These are phyloP conservation scores for Scaptomyza hsui DNA, from an alignment of 1,140 invertebrate species.

Conservation along the genomic window DNA sequence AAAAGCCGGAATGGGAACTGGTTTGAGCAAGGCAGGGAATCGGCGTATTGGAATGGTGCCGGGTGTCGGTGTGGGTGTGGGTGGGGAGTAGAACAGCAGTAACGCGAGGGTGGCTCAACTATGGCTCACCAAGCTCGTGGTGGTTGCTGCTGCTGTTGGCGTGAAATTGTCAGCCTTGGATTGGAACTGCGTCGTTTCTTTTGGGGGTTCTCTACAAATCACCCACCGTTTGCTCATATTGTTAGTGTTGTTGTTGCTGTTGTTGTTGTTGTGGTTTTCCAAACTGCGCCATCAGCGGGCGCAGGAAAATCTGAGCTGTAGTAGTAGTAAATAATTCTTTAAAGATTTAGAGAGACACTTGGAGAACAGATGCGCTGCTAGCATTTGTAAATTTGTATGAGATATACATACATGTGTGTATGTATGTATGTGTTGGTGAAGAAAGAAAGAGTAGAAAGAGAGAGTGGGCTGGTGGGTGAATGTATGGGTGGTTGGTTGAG, in stretches of 20 bases:
- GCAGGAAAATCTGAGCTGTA: slow-evolving; percentile 23
- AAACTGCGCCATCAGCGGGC: slow-evolving; percentile 41
- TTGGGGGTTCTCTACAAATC: slow-evolving; percentile 53
- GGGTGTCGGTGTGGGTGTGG: background rate
- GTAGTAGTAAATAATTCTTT: slow-evolving; percentile 79
- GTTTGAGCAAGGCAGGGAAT: background rate
- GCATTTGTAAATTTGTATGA: slow-evolving; percentile 81
- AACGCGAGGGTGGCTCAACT: slow-evolving; percentile 74
- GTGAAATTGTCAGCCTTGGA: slow-evolving; percentile 71
- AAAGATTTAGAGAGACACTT: slow-evolving; percentile 80
- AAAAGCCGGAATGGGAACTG: slow-evolving; percentile 31
- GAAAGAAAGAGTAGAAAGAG: background rate
- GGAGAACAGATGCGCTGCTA: slow-evolving; percentile 47
- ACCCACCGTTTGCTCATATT: slow-evolving; percentile 51
- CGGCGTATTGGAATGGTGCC: background rate
- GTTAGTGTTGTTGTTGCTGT: slow-evolving; percentile 32
- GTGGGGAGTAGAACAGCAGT: slow-evolving; percentile 62
- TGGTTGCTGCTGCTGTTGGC: slow-evolving; percentile 47
- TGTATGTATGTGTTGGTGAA: background rate
- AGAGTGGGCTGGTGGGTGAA: background rate
- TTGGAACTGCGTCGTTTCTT: slow-evolving; percentile 21
- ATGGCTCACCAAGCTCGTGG: slow-evolving; percentile 56
- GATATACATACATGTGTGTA: no score
- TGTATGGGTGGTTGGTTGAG: background rate
- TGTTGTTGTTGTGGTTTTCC: slow-evolving; percentile 36